Evolutionary conservation across 2,888 invertebrate species (phyloP).

Genomic region (Paralinhomoeus sp.): DNA sequence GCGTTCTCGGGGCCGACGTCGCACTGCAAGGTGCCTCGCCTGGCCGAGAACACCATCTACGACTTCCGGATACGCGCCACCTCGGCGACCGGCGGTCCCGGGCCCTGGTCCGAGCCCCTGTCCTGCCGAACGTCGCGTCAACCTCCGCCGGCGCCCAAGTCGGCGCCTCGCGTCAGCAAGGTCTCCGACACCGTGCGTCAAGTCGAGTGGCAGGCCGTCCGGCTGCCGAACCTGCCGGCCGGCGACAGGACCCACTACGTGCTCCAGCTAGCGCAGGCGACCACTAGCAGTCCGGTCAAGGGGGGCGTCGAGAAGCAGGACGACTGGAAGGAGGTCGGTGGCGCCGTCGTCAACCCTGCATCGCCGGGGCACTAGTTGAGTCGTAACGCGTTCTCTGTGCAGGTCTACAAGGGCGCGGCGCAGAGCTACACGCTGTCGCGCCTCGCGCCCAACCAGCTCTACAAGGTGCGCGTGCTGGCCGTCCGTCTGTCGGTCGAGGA

Average conservation of each 20-base stretch:
- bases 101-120: slow-evolving; percentile 46
- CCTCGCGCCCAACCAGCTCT: slow-evolving; percentile 50
- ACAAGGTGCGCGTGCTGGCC: slow-evolving; percentile 51
- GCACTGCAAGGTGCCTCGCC: slow-evolving; percentile 28
- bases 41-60: slow-evolving; percentile 56
- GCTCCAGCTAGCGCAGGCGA: too few species aligned
- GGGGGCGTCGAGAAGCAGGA: too few species aligned
- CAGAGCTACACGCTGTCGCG: slow-evolving; percentile 36
- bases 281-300: too few species aligned
- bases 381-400: too few species aligned
- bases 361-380: too few species aligned
- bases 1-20: too few species aligned
- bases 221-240: too few species aligned
- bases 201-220: too few species aligned
- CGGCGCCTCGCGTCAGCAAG: slow-evolving; percentile 20
- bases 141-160: slow-evolving; percentile 52
- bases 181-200: too few species aligned
- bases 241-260: too few species aligned
- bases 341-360: too few species aligned
- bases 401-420: slow-evolving; percentile 33
- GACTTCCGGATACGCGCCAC: slow-evolving; percentile 56
- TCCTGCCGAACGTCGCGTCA: slow-evolving; percentile 48
- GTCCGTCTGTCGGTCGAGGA: slow-evolving; percentile 36
- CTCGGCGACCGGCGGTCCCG: slow-evolving; percentile 59
- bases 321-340: too few species aligned